Evolutionary conservation across 2,797 vertebrate genomes (phyloP).

Genomic region (Decapterus maruadsi): DNA sequence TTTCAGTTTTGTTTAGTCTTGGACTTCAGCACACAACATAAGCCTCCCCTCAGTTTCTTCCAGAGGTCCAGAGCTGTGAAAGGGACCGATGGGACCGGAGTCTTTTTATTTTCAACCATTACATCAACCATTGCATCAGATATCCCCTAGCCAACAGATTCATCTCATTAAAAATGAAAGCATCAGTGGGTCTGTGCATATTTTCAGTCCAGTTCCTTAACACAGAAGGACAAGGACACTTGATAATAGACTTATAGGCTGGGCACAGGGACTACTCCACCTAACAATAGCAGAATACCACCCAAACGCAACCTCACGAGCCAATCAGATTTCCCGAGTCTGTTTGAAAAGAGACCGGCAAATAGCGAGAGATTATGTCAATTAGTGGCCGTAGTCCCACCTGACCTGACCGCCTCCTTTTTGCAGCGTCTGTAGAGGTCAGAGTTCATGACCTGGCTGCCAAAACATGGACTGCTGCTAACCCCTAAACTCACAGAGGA

Average conservation of each 20-base stretch:
- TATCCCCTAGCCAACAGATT: neutral
- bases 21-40: conserved; percentile 4
- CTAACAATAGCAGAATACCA: conserved; percentile 73
- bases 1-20: conserved; percentile 29
- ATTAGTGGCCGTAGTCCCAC: conserved; percentile 74
- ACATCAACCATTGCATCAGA: neutral
- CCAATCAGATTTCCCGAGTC: conserved; percentile 66
- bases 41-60: conserved; percentile 15
- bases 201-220: neutral
- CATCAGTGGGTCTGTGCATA: neutral
- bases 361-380: conserved; percentile 80
- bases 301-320: conserved; percentile 51
- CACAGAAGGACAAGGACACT: conserved; percentile 18
- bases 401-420: conserved; percentile 56
- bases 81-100: neutral
- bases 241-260: conserved; percentile 55
- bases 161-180: neutral
- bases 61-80: neutral
- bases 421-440: conserved; percentile 65
- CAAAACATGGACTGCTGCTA: conserved; percentile 64
- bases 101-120: conserved; percentile 14
- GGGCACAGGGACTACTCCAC: conserved; percentile 60
- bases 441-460: conserved; percentile 70
- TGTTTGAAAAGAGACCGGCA: conserved; percentile 70
- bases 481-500: conserved; percentile 22